Evolutionary conservation across 2,888 invertebrate species (phyloP), one percentile per base, ranked within the genome.

Genomic region (Scaeva pyrastri): DNA sequence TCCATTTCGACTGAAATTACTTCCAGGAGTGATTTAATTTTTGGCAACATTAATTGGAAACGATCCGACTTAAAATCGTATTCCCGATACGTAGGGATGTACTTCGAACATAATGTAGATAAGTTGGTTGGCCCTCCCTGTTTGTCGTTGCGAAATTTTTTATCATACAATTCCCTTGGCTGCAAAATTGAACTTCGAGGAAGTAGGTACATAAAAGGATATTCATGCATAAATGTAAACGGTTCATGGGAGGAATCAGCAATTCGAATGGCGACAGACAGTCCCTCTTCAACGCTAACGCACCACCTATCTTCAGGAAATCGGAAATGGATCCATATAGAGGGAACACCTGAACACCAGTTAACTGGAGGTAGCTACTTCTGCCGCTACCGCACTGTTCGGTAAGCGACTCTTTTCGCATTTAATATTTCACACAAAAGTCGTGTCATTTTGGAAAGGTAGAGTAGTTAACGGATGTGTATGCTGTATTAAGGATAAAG

Each of bases 1-100:
- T 60, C 55, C 62, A 78, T 70, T 78, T 78, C 43, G 48, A 73
- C 60, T 78, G 48, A 56, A 74, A 83, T 70, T 48, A 70, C 77
- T 70, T 77, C 48, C 39, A 68, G 55, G 41, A 84, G 60, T 85
- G 79, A 75, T 80, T 85, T 85, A 80, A 72, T 80, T 85, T 80
- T 80, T 85, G 75, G 80, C 84, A 85, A 41, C 80, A 72, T 72
- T 80, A 75, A 85, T 80, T 75, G 75, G 72, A 79, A 72, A 36
- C 71, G 58, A 79, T 60, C 16, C 45, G 68, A 60, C 58, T 68
- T 43, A 64, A 55, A 75, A 75, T 45, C 31, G 58, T 75, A 64
- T 21, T 58, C 50, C 36, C 58, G 14, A 50, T 56, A 12, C 52
- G 4, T 12, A 12, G 39, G 2, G 10, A 2, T 39, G 11, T n/a